Conservation (phyloP, 2,113 vertebrate genomes). For the Catagonus wagneri region DNA sequence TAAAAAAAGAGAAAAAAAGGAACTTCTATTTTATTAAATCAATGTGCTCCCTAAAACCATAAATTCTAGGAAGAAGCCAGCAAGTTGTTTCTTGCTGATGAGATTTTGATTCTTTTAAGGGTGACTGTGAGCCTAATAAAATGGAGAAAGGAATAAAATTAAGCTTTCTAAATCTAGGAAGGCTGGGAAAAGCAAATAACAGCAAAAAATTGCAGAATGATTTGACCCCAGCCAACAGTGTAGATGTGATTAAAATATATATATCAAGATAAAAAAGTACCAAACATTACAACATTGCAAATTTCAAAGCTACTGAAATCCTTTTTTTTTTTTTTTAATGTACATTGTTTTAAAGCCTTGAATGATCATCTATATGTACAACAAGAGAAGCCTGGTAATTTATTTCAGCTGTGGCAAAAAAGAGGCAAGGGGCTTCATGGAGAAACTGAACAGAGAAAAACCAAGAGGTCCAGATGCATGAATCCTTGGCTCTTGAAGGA, state of each 20-base stretch:
- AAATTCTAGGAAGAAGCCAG: conserved; percentile 14
- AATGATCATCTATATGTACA: neutral
- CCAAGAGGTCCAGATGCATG: neutral
- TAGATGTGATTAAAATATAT: neutral
- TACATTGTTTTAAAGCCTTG: neutral
- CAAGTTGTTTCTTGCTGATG: conserved; percentile 34
- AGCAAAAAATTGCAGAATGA: conserved; percentile 16
- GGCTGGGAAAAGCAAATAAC: neutral
- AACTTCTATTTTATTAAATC: conserved; percentile 25
- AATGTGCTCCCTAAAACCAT: conserved; percentile 24
- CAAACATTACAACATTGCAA: neutral
- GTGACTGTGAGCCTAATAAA: conserved; percentile 46
- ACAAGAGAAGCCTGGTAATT: neutral
- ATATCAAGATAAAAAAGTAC: conserved; percentile 49
- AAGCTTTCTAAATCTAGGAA: conserved; percentile 37
- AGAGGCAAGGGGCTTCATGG: neutral
- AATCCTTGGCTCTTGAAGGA: conserved; percentile 49
- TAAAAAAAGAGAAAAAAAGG: no score
- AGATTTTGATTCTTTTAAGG: conserved; percentile 54
- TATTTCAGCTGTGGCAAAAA: conserved; percentile 52
- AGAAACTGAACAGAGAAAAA: conserved; percentile 4
- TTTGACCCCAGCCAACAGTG: neutral
- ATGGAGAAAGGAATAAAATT: neutral
- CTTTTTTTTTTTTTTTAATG: neutral
- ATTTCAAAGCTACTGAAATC: neutral